These are phyloP conservation scores for Camelus dromedarius DNA, from an alignment of 2,113 vertebrate species.

Conservation along the genomic window DNA sequence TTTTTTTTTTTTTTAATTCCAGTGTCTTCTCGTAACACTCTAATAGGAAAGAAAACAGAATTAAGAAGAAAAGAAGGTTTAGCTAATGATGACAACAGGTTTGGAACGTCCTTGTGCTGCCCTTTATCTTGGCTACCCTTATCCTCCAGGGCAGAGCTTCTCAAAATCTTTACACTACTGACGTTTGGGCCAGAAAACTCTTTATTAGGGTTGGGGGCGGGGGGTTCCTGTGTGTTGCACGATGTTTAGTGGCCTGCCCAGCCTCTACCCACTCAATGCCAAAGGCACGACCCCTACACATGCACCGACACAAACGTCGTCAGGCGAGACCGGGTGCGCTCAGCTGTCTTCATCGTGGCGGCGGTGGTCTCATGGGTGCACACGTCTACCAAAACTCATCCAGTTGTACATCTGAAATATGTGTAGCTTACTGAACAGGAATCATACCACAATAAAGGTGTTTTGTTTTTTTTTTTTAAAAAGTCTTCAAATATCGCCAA, in stretches of 20 bases:
- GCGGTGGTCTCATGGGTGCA: too few species aligned
- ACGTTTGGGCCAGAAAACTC: background rate
- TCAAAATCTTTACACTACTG: background rate
- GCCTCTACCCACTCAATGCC: too few species aligned
- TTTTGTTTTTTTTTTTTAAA: too few species aligned
- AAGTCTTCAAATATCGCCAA: too few species aligned
- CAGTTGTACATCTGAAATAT: too few species aligned
- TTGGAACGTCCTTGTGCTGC: background rate
- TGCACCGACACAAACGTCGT: background rate
- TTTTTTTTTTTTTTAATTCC: background rate
- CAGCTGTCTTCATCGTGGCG: too few species aligned
- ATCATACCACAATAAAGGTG: too few species aligned
- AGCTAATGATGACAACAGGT: background rate
- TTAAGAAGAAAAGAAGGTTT: background rate
- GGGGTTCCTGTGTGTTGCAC: rapidly evolving
- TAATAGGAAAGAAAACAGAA: background rate
- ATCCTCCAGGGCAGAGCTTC: background rate
- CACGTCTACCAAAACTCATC: too few species aligned
- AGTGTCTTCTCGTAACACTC: background rate
- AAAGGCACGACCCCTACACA: background rate
- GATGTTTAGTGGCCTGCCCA: background rate
- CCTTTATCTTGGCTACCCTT: background rate
- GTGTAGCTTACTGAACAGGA: too few species aligned
- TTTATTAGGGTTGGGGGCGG: too few species aligned
- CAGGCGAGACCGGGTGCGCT: too few species aligned